Percentiles rank a stretch among this genome's conserved stretches.
Conservation (phyloP, 2,113 vertebrate genomes). For the Craseonycteris thonglongyai region DNA sequence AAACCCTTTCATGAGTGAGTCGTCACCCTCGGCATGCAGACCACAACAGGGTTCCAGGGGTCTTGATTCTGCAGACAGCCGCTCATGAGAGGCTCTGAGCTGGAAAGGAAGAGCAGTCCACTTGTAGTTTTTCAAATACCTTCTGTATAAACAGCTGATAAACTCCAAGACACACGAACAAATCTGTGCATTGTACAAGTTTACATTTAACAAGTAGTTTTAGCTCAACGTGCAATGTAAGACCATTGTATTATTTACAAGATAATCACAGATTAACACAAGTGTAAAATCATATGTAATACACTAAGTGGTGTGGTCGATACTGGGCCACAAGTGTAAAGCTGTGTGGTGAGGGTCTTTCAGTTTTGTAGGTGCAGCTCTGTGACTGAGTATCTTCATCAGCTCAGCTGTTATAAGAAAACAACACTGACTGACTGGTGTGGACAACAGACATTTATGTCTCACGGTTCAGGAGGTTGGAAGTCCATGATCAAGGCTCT, state of each 20-base stretch:
- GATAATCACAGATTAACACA: not conserved
- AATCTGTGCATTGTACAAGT: not conserved
- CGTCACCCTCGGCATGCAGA: not conserved
- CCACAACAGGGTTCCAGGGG: not conserved
- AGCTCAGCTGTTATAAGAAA: not conserved
- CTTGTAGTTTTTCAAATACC: not conserved
- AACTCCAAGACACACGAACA: not conserved
- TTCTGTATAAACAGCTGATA: not conserved
- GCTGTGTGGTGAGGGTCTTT: not conserved
- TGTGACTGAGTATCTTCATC: not conserved
- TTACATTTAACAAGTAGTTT: not conserved
- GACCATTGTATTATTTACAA: not conserved
- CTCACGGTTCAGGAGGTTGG: not conserved
- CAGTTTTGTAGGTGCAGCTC: not conserved
- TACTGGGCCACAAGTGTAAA: not conserved
- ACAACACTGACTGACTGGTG: not conserved
- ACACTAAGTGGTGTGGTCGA: not conserved
- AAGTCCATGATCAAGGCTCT: not conserved
- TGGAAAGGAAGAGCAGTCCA: not conserved
- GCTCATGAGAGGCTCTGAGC: not conserved
- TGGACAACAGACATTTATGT: not conserved
- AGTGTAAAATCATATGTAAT: not conserved
- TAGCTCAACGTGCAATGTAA: not conserved
- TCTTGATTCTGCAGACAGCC: not conserved
- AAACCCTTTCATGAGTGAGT: not conserved